These are phyloP conservation scores for Epizoanthus illoricatus DNA, from an alignment of 92 coral and sea anemone genomes.

Conservation along the genomic window DNA sequence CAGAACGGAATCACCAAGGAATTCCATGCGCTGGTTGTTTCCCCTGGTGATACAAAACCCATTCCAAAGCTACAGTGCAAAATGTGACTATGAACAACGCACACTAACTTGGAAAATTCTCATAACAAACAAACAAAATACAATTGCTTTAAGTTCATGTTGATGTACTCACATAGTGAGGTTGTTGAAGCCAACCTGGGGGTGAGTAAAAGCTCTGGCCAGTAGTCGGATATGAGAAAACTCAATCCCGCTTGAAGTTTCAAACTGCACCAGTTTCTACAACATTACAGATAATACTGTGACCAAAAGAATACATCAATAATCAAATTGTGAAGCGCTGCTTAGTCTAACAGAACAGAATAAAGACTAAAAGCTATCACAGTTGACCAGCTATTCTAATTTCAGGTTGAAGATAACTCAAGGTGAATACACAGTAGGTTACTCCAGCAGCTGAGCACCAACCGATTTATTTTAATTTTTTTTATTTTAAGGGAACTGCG, in stretches of 20 bases:
- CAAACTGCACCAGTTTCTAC: slow-evolving; percentile 85
- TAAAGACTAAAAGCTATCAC: too few species aligned
- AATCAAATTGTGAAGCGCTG: too few species aligned
- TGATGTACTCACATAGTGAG: slow-evolving; percentile 81
- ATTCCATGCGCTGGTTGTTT: slow-evolving; percentile 95
- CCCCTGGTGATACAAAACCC: slow-evolving; percentile 64
- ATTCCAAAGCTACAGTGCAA: not conserved
- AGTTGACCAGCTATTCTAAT: too few species aligned
- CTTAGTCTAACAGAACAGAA: too few species aligned
- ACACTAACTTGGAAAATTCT: too few species aligned
- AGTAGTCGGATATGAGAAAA: slow-evolving; percentile 93
- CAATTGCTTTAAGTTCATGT: not conserved
- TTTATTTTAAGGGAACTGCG: too few species aligned
- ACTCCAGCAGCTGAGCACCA: too few species aligned
- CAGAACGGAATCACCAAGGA: slow-evolving; percentile 92
- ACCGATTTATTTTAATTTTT: too few species aligned
- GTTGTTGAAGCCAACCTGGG: slow-evolving; percentile 97
- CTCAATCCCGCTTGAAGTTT: slow-evolving; percentile 76
- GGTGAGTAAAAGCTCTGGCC: slow-evolving; percentile 97
- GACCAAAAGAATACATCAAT: not conserved
- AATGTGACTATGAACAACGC: not conserved
- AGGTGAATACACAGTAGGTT: too few species aligned
- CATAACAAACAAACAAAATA: not conserved
- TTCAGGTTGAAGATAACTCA: too few species aligned
- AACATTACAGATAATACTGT: not conserved